Conservation (phyloP, 2,113 vertebrate species). For the Petrocephalus zakoni region DNA sequence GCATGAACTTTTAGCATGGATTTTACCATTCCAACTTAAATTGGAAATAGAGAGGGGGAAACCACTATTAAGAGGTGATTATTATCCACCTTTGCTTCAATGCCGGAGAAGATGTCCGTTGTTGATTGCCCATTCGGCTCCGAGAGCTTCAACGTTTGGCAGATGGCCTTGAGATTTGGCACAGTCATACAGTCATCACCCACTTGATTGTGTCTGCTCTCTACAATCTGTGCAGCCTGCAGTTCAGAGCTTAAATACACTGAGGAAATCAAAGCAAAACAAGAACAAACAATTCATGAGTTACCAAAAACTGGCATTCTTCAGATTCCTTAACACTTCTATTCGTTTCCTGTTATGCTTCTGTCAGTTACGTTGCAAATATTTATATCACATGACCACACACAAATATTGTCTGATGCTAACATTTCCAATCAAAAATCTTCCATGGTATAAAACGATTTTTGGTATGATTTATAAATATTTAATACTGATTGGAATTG, state of each 20-base stretch:
- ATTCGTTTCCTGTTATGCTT: neutral
- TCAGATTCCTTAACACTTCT: neutral
- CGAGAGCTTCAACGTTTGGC: constrained; percentile 62
- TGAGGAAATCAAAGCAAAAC: constrained; percentile 40
- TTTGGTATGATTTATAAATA: too few relatives aligned
- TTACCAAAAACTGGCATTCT: neutral
- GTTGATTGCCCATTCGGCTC: constrained; percentile 56
- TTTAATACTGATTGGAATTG: too few relatives aligned
- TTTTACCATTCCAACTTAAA: neutral
- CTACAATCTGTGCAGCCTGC: constrained; percentile 79
- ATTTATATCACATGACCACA: too few relatives aligned
- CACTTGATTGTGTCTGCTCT: constrained; percentile 53
- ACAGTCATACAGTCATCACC: constrained; percentile 52
- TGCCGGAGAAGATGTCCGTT: constrained; percentile 54
- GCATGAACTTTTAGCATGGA: neutral
- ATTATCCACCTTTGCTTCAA: constrained; percentile 73
- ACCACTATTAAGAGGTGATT: neutral
- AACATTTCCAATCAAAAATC: neutral
- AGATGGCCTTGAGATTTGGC: constrained; percentile 70
- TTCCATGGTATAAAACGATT: too few relatives aligned
- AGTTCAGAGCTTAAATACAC: constrained; percentile 94
- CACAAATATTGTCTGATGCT: too few relatives aligned
- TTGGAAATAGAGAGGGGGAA: neutral
- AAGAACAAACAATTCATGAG: neutral
- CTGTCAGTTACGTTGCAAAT: neutral